Evolutionary conservation across 35 echinoderm and acorn worm genomes (phyloP), one percentile per base, ranked within the genome.

Genomic region (Heliocidaris erythrogramma): DNA sequence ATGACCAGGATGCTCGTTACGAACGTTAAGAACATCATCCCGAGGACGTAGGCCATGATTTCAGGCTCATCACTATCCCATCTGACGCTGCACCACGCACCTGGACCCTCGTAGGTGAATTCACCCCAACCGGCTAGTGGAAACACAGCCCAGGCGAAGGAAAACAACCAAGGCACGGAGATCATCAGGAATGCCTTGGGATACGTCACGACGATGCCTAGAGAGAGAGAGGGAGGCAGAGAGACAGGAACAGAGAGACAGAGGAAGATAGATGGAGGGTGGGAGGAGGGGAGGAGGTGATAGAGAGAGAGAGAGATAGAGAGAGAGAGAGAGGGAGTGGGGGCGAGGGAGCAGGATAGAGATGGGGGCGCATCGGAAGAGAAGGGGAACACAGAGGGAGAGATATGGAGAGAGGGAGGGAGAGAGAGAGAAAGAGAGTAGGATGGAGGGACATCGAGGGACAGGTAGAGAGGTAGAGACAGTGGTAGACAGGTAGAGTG

Each of bases 71-170:
- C 48, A 31, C 71, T 86, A n/a, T 94, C 31, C 94, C 94, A 94
- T 30, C 7, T 27, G 5, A 94, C 84, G 85, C 94, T 94, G 49
- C 94, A 94, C 94, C 78, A 86, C 2, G 85, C 86, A 21, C 94
- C 94, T 16, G 94, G 17, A 11, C 94, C 94, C 32, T 94, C 94
- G 48, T 86, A 94, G 48, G 27, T n/a, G 48, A 90, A 94, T 60
- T 85, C 60, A 16, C 71, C 78, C 94, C 94, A 94, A 48, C 94
- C 94, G 48, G 60, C 48, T 12, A 94, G n/a, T 30, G 94, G 94
- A 88, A 49, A 94, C 31, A 94, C 52, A 29, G 94, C 65, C 94
- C 94, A 94, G 27, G 85, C 30, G 18, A 94, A 94, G 5, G 94
- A 85, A 13, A n/a, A 94, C 7, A 94, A 5, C 94, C 94, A 94